Base-by-base conservation (phyloP, 2,888 invertebrate species). In the Archips crataeganus region DNA sequence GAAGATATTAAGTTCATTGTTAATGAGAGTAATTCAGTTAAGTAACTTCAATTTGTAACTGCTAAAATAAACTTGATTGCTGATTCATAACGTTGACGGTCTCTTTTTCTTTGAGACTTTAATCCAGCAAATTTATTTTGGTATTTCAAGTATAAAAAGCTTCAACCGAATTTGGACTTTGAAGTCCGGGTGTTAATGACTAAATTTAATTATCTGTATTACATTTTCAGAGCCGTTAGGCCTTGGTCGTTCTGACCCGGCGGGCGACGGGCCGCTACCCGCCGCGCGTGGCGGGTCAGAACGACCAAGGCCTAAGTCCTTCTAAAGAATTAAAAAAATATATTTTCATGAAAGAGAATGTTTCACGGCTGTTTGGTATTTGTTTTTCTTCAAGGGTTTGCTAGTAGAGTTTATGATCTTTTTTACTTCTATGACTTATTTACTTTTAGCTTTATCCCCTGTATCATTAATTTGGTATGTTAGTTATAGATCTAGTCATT, bases 61-160 rank as follows among this genome's bases (percentile, higher is more conserved):
- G 36, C 34, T 36, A n/a, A 36, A 60, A 36, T 36, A 34, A 42
- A 23, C 62, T 70, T 62, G 32, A 54, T 70, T 69, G 45, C 54
- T 3, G 32, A 63, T 54, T 54, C 36, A 42, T 32, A 39, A 70
- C 54, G 57, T 63, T 57, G 34, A 42, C 5, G 54, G 51, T 39
- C 11, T 63, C 63, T 23, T 54, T 63, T 49, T 70, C 11, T 45
- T 45, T 8, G 34, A 10, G 60, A 6, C 32, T 4, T 60, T 36
- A 57, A 23, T 34, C n/a, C 60, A 36, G 57, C 57, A 60, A 51
- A 42, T 51, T 15, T 61, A 32, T 49, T 47, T 49, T 23, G 61
- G 9, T 23, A 32, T 57, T 23, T 32, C 57, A 32, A 32, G 9
- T 32, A 57, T 11, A 23, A 32, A 32, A 23, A 57, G 1, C 10